Percentiles rank a stretch among this genome's conserved stretches.
Conservation (phyloP, 2,888 invertebrate species). For the Druceiella hillmani region DNA sequence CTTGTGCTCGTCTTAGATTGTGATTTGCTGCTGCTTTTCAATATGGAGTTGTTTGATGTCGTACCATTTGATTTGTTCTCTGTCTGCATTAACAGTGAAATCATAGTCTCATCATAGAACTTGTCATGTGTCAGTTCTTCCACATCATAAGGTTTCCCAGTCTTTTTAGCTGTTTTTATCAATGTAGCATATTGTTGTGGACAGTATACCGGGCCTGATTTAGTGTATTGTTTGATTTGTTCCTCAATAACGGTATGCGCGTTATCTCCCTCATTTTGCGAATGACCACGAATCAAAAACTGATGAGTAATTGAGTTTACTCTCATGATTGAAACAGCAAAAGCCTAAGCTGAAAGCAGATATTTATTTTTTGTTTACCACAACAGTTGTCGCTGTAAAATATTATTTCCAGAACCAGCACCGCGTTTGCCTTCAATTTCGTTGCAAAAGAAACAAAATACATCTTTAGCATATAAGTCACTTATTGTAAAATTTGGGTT, state of each 20-base stretch:
- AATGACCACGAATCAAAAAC: constrained; percentile 22
- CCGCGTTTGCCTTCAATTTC: constrained; percentile 24
- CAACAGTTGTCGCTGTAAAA: too few species aligned
- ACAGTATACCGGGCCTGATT: constrained; percentile 17
- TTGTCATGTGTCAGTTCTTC: constrained; percentile 14
- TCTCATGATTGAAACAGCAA: constrained; percentile 11
- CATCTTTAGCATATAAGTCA: constrained; percentile 8
- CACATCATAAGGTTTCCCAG: constrained; percentile 19
- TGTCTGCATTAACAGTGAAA: too few species aligned
- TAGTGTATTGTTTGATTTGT: constrained; percentile 19
- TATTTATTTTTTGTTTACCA: constrained; percentile 17
- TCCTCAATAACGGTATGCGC: constrained; percentile 24
- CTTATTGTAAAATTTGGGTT: constrained; percentile 23
- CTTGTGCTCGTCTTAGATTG: too few species aligned
- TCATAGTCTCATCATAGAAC: constrained; percentile 18
- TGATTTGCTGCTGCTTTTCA: too few species aligned
- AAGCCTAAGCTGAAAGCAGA: constrained; percentile 11
- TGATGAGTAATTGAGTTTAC: constrained; percentile 15
- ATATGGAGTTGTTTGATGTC: too few species aligned
- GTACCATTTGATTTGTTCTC: too few species aligned
- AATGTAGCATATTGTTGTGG: constrained; percentile 19
- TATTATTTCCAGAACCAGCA: constrained; percentile 16
- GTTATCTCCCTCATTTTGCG: constrained; percentile 26
- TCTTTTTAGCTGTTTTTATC: constrained; percentile 22
- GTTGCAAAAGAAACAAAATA: constrained; percentile 22